Base-by-base conservation (phyloP, 2,888 invertebrate species). In the Pollenia amentaria region DNA sequence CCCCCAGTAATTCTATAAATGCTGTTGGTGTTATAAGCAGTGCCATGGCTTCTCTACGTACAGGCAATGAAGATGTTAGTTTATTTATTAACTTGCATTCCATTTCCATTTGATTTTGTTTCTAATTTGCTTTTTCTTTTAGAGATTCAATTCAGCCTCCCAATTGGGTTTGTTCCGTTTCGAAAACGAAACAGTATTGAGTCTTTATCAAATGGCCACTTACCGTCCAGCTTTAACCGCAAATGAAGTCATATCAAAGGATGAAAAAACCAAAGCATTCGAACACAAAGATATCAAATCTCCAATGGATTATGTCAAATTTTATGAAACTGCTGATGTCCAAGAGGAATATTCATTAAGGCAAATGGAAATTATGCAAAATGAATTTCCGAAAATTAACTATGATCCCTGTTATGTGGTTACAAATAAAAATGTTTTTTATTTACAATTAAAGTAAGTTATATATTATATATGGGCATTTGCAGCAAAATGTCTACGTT, bases 321-420 rank as follows among this genome's bases (percentile, higher is more conserved):
- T 93, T 46, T 92, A 92, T 87, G 91, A 91, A 69, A 90, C 90
- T 9, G 88, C 89, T 0, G 90, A 92, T 80, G 89, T 88, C 0
- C 89, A 90, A 11, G 90, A 91, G 38, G 90, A 91, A 72, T 93
- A 90, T 77, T 92, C 92, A 0, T 62, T 92, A 81, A 89, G 91
- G 0, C 93, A 93, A 89, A 91, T 92, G 90, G 93, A 93, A 87
- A 92, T 93, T 21, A 92, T 93, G 92, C 90, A 91, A 77, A 90
- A 89, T 67, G 93, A 93, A 84, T 93, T 93, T 84, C 93, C 93
- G 0, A 92, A 92, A 84, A 92, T 93, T 46, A 93, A 92, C 84
- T 93, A 92, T 73, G 93, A 93, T 89, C 93, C 93, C 0, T 93
- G 93, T 79, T 92, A 93, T 88, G 92, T 93, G 60, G 90, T 93